Percentiles rank a stretch among this genome's conserved stretches.
These are phyloP conservation scores for Drosophila orosa DNA, from an alignment of 1,140 invertebrate species.

Conservation along the genomic window DNA sequence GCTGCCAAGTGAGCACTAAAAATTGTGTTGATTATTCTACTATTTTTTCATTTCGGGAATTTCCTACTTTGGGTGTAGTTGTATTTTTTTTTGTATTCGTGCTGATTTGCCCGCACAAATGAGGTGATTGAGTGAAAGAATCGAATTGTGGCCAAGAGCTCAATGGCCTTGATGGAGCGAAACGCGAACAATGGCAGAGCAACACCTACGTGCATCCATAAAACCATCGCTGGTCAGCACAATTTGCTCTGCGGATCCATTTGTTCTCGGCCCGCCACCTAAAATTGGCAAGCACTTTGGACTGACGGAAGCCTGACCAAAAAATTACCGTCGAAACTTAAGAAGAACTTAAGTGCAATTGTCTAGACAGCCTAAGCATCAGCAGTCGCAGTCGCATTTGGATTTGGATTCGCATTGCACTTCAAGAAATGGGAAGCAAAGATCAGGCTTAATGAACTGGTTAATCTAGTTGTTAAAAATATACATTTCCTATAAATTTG, in stretches of 20 bases:
- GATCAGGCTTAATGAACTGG: background rate
- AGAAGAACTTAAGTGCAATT: constrained; percentile 62
- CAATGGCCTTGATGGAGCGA: constrained; percentile 68
- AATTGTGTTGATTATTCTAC: constrained; percentile 41
- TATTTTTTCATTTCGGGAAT: constrained; percentile 9
- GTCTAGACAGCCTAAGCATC: constrained; percentile 51
- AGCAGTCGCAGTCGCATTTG: constrained; percentile 13
- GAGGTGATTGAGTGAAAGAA: constrained; percentile 52
- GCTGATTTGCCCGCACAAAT: constrained; percentile 21
- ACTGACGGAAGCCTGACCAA: constrained; percentile 69
- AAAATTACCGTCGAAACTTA: constrained; percentile 51
- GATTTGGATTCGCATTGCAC: constrained; percentile 11
- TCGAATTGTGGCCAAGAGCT: constrained; percentile 43
- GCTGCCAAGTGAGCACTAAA: constrained; percentile 45
- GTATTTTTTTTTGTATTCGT: background rate
- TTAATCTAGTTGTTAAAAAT: background rate
- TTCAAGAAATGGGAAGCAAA: background rate
- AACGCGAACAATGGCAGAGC: constrained; percentile 50
- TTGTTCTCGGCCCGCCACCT: constrained; percentile 55
- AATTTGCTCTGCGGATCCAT: constrained; percentile 56
- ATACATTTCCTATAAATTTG: no score
- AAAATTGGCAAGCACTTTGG: constrained; percentile 70
- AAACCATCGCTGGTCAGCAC: constrained; percentile 32
- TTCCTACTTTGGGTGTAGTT: constrained; percentile 3
- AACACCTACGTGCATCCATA: constrained; percentile 58